A percentile compares a stretch with the other conserved stretches of the same genome.
phyloP scores from a whole-genome alignment of 1,140 invertebrate species.

The Drosophila kikkawai region DNA sequence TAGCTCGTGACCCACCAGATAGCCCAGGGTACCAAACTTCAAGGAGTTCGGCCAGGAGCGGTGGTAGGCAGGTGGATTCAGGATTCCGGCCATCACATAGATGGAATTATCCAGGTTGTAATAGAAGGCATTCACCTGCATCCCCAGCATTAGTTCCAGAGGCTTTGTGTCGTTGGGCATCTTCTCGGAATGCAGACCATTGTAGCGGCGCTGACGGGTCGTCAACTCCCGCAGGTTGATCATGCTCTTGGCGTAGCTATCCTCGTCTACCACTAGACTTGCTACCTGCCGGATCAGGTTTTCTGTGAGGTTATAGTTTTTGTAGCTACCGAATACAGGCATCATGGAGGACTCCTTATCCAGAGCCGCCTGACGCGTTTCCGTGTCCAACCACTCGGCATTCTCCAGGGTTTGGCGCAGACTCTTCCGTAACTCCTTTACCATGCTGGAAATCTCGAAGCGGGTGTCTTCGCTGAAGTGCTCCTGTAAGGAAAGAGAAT shows the following conservation, averaged over 20 bases:
- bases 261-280: conserved; percentile 38
- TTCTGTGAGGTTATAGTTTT: conserved; percentile 82
- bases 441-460: conserved; percentile 50
- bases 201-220: conserved; percentile 44
- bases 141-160: conserved; percentile 57
- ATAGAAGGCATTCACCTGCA: conserved; percentile 81
- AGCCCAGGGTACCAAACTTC: conserved; percentile 76
- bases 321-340: conserved; percentile 87
- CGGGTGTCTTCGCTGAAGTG: conserved; percentile 58
- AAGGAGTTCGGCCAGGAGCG: conserved; percentile 69
- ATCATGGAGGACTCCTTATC: conserved; percentile 87
- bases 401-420: conserved; percentile 87
- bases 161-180: conserved; percentile 60
- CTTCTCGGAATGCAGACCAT: conserved; percentile 48
- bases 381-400: conserved; percentile 90
- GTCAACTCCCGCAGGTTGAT: conserved; percentile 54
- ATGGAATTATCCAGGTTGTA: conserved; percentile 78
- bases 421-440: conserved; percentile 86
- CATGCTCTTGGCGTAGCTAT: conserved; percentile 47
- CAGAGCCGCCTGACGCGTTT: conserved; percentile 87
- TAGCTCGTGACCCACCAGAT: conserved; percentile 74
- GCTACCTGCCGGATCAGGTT: conserved; percentile 51
- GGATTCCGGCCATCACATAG: conserved; percentile 91
- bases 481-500: conserved; percentile 22
- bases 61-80: conserved; percentile 97